Evolutionary conservation across 2,888 invertebrate genomes (phyloP).

Genomic region (Bombylius discolor): DNA sequence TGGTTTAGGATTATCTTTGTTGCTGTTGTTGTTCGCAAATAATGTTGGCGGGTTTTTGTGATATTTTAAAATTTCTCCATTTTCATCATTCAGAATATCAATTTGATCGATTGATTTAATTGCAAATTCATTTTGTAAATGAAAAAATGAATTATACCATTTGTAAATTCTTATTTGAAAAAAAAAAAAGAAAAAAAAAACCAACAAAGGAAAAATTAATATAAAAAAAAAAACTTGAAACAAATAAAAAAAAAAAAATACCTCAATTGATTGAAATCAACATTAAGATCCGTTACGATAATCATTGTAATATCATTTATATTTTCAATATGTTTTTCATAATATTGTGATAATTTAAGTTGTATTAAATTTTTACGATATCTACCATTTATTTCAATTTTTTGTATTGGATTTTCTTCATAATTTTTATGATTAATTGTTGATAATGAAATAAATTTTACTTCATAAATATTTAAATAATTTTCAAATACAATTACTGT

Average conservation of each 20-base stretch:
- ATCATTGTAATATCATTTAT: not conserved
- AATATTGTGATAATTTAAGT: too few relatives aligned
- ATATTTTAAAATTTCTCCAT: too few relatives aligned
- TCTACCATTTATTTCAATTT: not conserved
- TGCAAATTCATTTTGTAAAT: constrained; percentile 23
- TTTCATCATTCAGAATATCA: not conserved
- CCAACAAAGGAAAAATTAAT: too few relatives aligned
- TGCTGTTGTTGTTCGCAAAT: too few relatives aligned
- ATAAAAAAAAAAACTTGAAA: too few relatives aligned
- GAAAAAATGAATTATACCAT: constrained; percentile 28
- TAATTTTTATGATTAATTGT: not conserved
- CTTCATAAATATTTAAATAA: not conserved
- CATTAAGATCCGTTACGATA: not conserved
- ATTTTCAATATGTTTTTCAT: too few relatives aligned
- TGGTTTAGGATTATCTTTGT: too few relatives aligned
- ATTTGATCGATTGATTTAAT: constrained; percentile 21
- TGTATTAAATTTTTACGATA: not conserved
- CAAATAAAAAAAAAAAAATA: not conserved
- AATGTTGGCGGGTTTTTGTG: too few relatives aligned
- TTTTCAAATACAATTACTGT: not conserved
- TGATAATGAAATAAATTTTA: not conserved
- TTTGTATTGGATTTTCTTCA: not conserved
- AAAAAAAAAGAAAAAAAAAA: not conserved
- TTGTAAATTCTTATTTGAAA: constrained; percentile 21
- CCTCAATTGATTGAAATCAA: not conserved